Evolutionary conservation across 2,113 vertebrate species (phyloP).

Genomic region (Amblyopsis rosae): DNA sequence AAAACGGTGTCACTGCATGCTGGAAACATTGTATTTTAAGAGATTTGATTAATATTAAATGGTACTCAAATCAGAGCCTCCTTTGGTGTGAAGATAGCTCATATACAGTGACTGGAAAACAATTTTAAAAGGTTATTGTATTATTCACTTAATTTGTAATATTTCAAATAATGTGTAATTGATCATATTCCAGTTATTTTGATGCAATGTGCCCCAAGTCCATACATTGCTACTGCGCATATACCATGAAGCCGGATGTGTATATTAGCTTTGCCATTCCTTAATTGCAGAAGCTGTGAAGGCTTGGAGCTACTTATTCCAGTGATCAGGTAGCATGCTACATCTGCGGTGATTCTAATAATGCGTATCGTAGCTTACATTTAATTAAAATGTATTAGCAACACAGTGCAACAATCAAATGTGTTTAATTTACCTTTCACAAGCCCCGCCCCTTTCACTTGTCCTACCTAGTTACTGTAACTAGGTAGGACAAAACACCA

Average conservation of each 20-base stretch:
- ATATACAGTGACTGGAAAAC: no score
- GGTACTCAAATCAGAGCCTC: no score
- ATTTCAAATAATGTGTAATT: no score
- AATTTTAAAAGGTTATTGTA: no score
- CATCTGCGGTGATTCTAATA: no score
- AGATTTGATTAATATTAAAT: background rate
- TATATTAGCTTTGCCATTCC: no score
- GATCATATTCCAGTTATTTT: no score
- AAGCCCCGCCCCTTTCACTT: no score
- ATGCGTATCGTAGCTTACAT: background rate
- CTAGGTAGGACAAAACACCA: no score
- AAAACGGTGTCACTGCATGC: background rate
- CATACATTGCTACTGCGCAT: background rate
- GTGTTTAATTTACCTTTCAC: background rate
- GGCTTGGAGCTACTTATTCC: background rate
- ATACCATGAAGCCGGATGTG: background rate
- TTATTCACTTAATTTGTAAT: no score
- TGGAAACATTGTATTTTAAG: slow-evolving; percentile 12
- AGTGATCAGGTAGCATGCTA: background rate
- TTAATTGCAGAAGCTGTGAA: background rate
- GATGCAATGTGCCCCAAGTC: background rate
- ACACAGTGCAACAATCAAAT: background rate
- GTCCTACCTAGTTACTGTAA: no score
- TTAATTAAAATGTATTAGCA: background rate
- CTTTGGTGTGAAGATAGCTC: no score